Percentiles rank a stretch among this genome's conserved stretches.
phyloP scores from a whole-genome alignment of 92 coral and sea anemone genomes.

The Palythoa grandis region DNA sequence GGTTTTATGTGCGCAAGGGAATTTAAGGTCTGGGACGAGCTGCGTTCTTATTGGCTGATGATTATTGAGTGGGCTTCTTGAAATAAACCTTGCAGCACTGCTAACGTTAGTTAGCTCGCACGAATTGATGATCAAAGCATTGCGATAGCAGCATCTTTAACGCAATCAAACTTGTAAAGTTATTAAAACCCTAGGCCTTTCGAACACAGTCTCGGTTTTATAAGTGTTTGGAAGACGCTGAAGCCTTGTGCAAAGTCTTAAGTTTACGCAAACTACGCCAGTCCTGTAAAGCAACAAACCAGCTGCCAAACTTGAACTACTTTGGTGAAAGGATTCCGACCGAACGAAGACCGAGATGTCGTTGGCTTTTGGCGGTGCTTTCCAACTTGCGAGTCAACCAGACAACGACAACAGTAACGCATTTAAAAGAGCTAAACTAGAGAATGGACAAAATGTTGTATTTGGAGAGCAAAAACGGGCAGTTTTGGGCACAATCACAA shows the following conservation, averaged over 20 bases:
- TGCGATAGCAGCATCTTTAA: conserved; percentile 40
- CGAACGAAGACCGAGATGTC: conserved; percentile 64
- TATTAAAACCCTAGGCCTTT: conserved; percentile 8
- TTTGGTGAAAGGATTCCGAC: conserved; percentile 6
- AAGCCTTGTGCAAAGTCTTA: background rate
- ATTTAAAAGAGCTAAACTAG: conserved; percentile 84
- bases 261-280: background rate
- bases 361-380: conserved; percentile 85
- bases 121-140: conserved; percentile 52
- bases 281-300: background rate
- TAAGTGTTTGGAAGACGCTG: conserved; percentile 8
- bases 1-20: conserved; percentile 38
- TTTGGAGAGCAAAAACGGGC: conserved; percentile 82
- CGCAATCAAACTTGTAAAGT: conserved; percentile 37
- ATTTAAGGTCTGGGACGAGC: conserved; percentile 51
- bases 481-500: conserved; percentile 93
- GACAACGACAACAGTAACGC: conserved; percentile 74
- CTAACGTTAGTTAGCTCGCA: conserved; percentile 80
- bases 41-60: conserved; percentile 83
- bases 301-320: conserved; percentile 13
- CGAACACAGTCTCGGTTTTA: conserved; percentile 17
- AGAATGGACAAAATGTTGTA: conserved; percentile 73
- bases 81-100: conserved; percentile 63
- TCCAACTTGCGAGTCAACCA: conserved; percentile 68
- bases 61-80: conserved; percentile 90